Evolutionary conservation across 2,113 vertebrate species (phyloP).

Genomic region (Forbesichthys papilliferus): DNA sequence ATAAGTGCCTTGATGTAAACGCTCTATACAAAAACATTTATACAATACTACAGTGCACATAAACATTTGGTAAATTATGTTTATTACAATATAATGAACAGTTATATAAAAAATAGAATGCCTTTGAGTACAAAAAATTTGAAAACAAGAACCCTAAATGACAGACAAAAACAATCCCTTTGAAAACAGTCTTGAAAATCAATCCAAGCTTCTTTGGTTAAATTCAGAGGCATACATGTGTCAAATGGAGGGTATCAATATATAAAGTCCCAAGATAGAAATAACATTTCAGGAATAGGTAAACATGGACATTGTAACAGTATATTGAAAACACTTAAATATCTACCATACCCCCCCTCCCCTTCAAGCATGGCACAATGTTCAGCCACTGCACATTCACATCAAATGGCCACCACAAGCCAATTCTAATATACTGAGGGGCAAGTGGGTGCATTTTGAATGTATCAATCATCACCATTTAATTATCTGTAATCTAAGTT

Average conservation of each 20-base stretch:
- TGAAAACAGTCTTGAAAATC: slow-evolving; percentile 52
- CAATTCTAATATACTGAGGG: slow-evolving; percentile 10
- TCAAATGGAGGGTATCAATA: slow-evolving; percentile 29
- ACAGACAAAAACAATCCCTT: slow-evolving; percentile 67
- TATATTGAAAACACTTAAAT: slow-evolving; percentile 31
- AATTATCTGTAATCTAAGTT: slow-evolving; percentile 21
- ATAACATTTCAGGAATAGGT: slow-evolving; percentile 41
- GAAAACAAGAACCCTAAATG: slow-evolving; percentile 44
- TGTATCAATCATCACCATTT: not conserved
- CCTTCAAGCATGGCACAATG: slow-evolving; percentile 7
- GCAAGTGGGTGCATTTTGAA: slow-evolving; percentile 8
- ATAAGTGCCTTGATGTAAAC: not conserved
- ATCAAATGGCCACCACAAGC: slow-evolving; percentile 14
- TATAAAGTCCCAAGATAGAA: slow-evolving; percentile 18
- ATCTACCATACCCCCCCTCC: slow-evolving; percentile 59
- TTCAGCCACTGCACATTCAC: slow-evolving; percentile 28
- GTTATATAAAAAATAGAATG: slow-evolving; percentile 84
- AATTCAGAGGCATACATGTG: slow-evolving; percentile 55
- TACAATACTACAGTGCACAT: not conserved
- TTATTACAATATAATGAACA: slow-evolving; percentile 77
- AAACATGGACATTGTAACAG: slow-evolving; percentile 49
- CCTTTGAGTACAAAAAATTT: slow-evolving; percentile 76
- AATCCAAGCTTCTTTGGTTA: slow-evolving; percentile 76
- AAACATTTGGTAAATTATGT: slow-evolving; percentile 66
- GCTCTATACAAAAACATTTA: slow-evolving; percentile 1